Evolutionary conservation across 2,113 vertebrate genomes (phyloP).

Genomic region (Hippolais icterina): DNA sequence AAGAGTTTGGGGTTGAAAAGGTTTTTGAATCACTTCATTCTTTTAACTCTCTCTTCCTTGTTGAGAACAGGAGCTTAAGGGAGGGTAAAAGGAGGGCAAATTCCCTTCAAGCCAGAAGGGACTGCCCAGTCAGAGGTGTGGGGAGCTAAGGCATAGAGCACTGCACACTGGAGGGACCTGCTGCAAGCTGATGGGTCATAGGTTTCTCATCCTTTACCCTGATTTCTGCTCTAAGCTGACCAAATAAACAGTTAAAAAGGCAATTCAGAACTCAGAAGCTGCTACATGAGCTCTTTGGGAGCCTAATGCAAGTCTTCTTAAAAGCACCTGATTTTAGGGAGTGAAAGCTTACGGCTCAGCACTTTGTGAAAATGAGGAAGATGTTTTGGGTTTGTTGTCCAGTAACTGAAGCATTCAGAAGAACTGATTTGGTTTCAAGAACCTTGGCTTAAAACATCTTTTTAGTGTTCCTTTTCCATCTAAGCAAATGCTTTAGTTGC

Average conservation of each 20-base stretch:
- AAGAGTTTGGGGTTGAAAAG: neutral
- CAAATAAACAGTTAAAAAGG: neutral
- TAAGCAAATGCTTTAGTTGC: constrained; percentile 29
- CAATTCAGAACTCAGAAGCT: neutral
- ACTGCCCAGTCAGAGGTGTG: neutral
- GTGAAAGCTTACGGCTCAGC: neutral
- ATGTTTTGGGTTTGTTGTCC: neutral
- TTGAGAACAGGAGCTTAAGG: neutral
- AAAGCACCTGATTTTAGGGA: constrained; percentile 8
- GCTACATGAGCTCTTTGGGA: neutral
- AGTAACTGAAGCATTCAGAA: neutral
- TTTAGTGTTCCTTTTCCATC: constrained; percentile 4
- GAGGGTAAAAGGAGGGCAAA: neutral
- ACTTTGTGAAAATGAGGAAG: neutral
- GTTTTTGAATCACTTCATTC: rapidly evolving
- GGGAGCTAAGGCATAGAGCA: neutral
- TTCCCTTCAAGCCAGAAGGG: neutral
- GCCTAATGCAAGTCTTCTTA: neutral
- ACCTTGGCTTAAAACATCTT: constrained; percentile 9
- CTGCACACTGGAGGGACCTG: neutral
- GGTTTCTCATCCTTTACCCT: neutral
- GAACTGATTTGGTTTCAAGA: neutral
- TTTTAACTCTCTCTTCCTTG: neutral
- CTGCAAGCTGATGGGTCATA: neutral
- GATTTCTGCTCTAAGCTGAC: neutral